Evolutionary conservation across 2,888 invertebrate genomes (phyloP).

Genomic region (Dolichopus griseipennis): DNA sequence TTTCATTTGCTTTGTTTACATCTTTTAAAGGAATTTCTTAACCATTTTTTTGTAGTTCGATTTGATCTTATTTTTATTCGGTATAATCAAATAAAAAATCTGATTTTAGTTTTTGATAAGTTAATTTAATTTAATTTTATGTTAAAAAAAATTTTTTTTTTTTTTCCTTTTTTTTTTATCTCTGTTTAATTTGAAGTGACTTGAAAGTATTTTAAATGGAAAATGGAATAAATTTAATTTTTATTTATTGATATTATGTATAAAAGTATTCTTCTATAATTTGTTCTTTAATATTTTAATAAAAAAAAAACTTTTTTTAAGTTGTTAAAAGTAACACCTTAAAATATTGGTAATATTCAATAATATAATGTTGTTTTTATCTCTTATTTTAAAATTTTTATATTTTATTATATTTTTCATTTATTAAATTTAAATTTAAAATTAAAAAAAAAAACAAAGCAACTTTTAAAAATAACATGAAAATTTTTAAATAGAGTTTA

Average conservation of each 20-base stretch:
- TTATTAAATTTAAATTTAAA: background rate
- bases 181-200: constrained; percentile 1
- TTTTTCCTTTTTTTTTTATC: background rate
- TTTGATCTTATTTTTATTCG: background rate
- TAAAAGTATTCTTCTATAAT: too few species aligned
- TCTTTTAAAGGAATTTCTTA: too few species aligned
- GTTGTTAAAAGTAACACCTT: constrained; percentile 4
- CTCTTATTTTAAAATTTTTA: background rate
- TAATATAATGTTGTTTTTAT: background rate
- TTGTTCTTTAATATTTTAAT: too few species aligned
- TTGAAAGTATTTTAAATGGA: background rate
- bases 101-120: constrained; percentile 1
- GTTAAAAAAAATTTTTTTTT: background rate
- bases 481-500: background rate
- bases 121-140: constrained; percentile 1
- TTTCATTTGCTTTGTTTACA: too few species aligned
- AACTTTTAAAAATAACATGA: background rate
- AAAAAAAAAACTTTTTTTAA: background rate
- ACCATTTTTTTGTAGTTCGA: background rate
- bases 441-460: background rate
- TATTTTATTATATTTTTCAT: background rate
- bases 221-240: background rate
- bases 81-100: background rate
- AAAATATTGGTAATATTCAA: background rate
- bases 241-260: background rate